These are phyloP conservation scores for Epistrophella euchroma DNA, from an alignment of 2,888 invertebrate species.

Conservation along the genomic window DNA sequence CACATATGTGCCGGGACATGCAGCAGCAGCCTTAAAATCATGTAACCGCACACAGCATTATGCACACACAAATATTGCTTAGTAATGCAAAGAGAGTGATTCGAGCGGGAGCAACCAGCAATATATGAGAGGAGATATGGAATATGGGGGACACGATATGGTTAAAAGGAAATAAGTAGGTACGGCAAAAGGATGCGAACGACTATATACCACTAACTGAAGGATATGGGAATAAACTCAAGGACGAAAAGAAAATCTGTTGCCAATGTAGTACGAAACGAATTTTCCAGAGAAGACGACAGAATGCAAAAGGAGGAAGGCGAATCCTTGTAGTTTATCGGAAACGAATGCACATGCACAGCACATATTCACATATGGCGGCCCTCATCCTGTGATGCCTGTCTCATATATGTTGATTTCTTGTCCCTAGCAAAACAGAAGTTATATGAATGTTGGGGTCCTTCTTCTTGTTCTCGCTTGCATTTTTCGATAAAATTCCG, in stretches of 20 bases:
- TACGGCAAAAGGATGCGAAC: conserved; percentile 38
- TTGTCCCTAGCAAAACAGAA: conserved; percentile 38
- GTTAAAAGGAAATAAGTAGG: conserved; percentile 57
- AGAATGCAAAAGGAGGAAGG: conserved; percentile 56
- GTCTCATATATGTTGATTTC: conserved; percentile 64
- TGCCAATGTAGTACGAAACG: conserved; percentile 72
- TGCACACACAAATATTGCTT: conserved; percentile 72
- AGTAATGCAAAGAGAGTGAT: conserved; percentile 64
- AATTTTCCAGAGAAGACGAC: conserved; percentile 69
- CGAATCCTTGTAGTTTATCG: conserved; percentile 72
- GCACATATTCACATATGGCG: conserved; percentile 43
- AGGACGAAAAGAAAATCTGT: conserved; percentile 72
- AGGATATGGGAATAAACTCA: conserved; percentile 34
- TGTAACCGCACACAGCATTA: conserved; percentile 69
- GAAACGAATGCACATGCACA: conserved; percentile 59
- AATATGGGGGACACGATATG: background rate
- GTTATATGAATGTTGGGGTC: conserved; percentile 38
- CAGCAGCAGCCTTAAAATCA: conserved; percentile 62
- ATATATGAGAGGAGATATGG: background rate
- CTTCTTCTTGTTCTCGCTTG: conserved; percentile 38
- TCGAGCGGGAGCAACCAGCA: background rate
- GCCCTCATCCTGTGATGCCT: conserved; percentile 27
- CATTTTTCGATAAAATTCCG: conserved; percentile 71
- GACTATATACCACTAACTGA: conserved; percentile 38
- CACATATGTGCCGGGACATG: conserved; percentile 63